Percentiles rank a stretch among this genome's conserved stretches.
Evolutionary conservation across 2,797 vertebrate species (phyloP).

Genomic region (Hoplostethus atlanticus): DNA sequence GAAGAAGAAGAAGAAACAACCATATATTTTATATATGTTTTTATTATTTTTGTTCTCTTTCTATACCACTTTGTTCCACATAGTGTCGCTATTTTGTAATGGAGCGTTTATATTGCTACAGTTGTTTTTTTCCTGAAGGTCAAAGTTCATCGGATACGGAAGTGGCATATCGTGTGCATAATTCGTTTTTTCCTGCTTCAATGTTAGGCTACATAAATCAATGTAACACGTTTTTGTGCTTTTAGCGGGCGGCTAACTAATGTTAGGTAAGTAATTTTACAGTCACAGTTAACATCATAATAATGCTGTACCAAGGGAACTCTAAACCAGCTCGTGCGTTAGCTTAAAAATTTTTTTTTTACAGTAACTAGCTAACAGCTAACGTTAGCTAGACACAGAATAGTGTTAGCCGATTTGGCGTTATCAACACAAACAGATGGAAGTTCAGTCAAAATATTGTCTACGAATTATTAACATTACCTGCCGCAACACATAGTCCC

Average conservation of each 20-base stretch:
- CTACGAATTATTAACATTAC: too few species aligned
- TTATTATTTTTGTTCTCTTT: too few species aligned
- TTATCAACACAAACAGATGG: background rate
- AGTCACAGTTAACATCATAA: background rate
- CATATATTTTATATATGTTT: too few species aligned
- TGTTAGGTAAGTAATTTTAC: conserved; percentile 52
- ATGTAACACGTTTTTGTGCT: background rate
- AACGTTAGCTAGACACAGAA: background rate
- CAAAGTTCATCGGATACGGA: conserved; percentile 62
- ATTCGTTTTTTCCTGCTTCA: background rate
- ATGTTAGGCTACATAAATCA: background rate
- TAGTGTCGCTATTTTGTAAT: conserved; percentile 53
- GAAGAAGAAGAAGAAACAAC: background rate
- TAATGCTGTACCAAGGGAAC: background rate
- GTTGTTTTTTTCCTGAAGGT: conserved; percentile 40
- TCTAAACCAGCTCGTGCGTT: background rate
- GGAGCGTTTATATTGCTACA: too few species aligned
- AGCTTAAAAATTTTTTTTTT: background rate
- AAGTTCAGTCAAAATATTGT: too few species aligned
- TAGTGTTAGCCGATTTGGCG: background rate
- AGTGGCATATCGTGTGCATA: conserved; percentile 14
- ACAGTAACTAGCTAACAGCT: conserved; percentile 46
- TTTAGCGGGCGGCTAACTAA: background rate
- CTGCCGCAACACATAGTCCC: too few species aligned
- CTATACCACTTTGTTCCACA: conserved; percentile 24